Conservation (phyloP, 2,888 invertebrate genomes). For the Caenorhabditis imperialis region DNA sequence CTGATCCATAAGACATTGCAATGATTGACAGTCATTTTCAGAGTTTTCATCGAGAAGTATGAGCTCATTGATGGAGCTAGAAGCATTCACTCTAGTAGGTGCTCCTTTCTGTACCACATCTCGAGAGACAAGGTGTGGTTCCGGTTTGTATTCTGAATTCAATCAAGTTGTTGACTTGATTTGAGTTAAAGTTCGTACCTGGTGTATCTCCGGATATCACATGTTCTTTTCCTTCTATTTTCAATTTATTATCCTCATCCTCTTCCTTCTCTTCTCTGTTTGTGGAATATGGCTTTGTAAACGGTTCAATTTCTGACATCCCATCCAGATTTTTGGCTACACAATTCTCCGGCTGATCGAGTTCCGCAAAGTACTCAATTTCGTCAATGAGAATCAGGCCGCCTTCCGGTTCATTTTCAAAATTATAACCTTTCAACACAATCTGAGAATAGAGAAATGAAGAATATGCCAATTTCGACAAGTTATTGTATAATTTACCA, state of each 20-base stretch:
- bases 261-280: neutral
- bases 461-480: no score
- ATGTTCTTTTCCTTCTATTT: constrained; percentile 30
- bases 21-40: constrained; percentile 42
- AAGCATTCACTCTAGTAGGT: constrained; percentile 32
- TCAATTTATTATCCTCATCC: constrained; percentile 8
- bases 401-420: constrained; percentile 70
- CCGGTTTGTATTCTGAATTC: constrained; percentile 6
- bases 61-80: constrained; percentile 35
- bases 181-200: constrained; percentile 4
- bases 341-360: constrained; percentile 66
- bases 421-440: constrained; percentile 66
- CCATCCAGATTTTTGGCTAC: constrained; percentile 52
- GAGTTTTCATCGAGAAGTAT: constrained; percentile 23
- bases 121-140: constrained; percentile 22
- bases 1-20: constrained; percentile 61
- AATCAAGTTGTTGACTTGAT: neutral
- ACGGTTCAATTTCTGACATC: constrained; percentile 41
- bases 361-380: constrained; percentile 67
- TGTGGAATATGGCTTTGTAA: no score
- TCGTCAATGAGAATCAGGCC: constrained; percentile 66
- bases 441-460: constrained; percentile 59
- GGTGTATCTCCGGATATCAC: constrained; percentile 50
- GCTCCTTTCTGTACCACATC: constrained; percentile 47
- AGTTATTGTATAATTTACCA: constrained; percentile 47